A percentile compares a stretch with the other conserved stretches of the same genome.
Conservation (phyloP, 2,113 vertebrate genomes). For the Clarias gariepinus region DNA sequence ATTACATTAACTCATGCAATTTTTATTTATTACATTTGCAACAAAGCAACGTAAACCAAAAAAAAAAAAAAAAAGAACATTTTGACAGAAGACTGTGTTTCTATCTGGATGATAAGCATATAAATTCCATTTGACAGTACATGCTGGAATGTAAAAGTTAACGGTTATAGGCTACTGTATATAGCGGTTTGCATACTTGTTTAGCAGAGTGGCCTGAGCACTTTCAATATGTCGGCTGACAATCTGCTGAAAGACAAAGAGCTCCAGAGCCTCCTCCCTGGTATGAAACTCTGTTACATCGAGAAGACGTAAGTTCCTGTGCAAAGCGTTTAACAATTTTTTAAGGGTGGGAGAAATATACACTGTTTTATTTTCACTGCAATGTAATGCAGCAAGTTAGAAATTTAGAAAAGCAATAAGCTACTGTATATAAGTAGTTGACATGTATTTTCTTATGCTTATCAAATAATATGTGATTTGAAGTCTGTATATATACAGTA, state of each 20-base stretch:
- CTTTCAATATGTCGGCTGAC: conserved; percentile 75
- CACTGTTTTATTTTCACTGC: background rate
- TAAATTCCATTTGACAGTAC: background rate
- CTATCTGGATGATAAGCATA: background rate
- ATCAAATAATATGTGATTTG: too few relatives aligned
- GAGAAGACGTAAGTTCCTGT: conserved; percentile 81
- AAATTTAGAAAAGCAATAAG: background rate
- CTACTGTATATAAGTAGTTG: background rate
- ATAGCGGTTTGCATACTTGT: conserved; percentile 69
- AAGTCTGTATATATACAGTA: background rate
- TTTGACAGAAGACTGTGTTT: background rate
- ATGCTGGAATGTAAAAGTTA: background rate
- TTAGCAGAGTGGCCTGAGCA: conserved; percentile 73
- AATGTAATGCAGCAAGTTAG: background rate
- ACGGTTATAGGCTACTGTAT: background rate
- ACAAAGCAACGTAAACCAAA: background rate
- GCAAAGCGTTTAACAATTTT: too few relatives aligned
- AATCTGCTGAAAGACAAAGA: conserved; percentile 76
- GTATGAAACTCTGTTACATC: conserved; percentile 77
- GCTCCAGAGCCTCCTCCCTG: conserved; percentile 77
- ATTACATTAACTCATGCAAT: background rate
- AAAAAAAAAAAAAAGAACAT: background rate
- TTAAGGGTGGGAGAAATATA: background rate
- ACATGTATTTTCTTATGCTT: background rate
- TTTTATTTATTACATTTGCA: background rate